Percentiles rank a stretch among this genome's conserved stretches.
phyloP scores from a whole-genome alignment of 2,888 invertebrate species.

The Girardia tigrina region DNA sequence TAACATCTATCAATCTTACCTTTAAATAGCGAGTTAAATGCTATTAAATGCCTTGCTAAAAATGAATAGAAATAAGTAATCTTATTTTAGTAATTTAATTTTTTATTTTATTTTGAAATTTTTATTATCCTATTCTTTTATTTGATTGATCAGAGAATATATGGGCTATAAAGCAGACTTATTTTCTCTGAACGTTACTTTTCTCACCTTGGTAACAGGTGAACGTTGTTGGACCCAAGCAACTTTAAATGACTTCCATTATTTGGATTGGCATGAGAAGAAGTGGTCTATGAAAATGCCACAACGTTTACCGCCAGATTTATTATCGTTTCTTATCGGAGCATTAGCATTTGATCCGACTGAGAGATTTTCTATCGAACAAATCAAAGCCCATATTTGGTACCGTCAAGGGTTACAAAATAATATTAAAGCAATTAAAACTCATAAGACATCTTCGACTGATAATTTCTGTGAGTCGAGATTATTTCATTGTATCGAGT shows the following conservation, averaged over 20 bases:
- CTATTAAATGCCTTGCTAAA: no score
- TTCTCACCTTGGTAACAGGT: constrained; percentile 32
- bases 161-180: constrained; percentile 26
- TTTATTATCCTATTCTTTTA: neutral
- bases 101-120: no score
- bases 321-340: constrained; percentile 27
- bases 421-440: constrained; percentile 19
- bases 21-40: no score
- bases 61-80: no score
- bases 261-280: neutral
- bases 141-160: neutral
- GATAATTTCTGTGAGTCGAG: neutral
- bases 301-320: constrained; percentile 33
- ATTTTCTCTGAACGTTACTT: constrained; percentile 31
- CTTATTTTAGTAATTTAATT: no score
- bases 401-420: neutral
- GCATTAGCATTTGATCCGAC: constrained; percentile 9
- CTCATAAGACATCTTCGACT: no score
- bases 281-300: neutral
- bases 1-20: no score
- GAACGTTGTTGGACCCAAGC: constrained; percentile 32
- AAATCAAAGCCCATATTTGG: constrained; percentile 25
- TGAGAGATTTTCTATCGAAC: neutral
- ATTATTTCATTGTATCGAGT: neutral
- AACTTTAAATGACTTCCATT: neutral